phyloP scores from a whole-genome alignment of 2,797 vertebrate genomes.

The Catharus ustulatus region DNA sequence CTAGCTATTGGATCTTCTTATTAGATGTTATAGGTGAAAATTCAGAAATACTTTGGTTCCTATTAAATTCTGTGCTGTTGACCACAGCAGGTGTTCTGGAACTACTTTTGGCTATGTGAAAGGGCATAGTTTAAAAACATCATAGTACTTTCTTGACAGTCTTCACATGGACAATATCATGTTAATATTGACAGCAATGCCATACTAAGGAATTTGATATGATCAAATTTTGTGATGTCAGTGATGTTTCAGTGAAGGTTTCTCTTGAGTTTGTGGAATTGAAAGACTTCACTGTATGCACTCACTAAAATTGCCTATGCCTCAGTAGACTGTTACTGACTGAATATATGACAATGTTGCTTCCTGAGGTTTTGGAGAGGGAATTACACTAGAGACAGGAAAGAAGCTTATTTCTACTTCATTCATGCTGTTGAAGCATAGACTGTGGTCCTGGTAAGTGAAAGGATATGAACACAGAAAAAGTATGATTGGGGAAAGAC shows the following conservation, averaged over 20 bases:
- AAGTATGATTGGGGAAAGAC: background rate
- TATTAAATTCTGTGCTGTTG: background rate
- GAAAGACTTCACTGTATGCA: background rate
- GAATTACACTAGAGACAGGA: background rate
- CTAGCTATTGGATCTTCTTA: background rate
- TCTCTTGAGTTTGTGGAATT: background rate
- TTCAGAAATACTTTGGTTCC: background rate
- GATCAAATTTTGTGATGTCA: background rate
- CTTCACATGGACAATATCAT: fast-evolving
- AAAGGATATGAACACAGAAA: background rate
- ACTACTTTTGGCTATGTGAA: background rate
- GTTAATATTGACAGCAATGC: fast-evolving
- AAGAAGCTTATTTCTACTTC: background rate
- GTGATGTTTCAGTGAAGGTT: background rate
- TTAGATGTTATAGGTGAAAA: background rate
- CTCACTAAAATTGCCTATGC: background rate
- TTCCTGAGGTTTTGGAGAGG: background rate
- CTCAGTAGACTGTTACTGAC: background rate
- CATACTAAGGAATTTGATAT: background rate
- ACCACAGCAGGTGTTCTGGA: background rate
- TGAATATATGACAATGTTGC: background rate
- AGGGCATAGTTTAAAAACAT: background rate
- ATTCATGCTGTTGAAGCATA: background rate
- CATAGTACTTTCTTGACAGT: background rate
- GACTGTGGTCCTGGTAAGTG: background rate